Base-by-base conservation (phyloP, 2,888 invertebrate species). In the Drosophila stalkeri region DNA sequence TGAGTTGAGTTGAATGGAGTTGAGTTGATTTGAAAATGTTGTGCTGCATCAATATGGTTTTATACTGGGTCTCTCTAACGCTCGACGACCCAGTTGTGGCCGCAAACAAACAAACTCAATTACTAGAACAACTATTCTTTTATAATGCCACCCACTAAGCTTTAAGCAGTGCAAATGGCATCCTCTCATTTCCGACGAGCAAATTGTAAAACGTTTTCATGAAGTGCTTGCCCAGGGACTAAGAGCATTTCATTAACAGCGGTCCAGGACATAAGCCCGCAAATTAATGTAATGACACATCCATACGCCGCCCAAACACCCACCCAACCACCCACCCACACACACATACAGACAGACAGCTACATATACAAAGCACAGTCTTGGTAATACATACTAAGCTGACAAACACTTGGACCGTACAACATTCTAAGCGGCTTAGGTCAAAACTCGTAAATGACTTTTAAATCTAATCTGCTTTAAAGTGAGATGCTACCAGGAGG, bases 361-460 rank as follows among this genome's bases (percentile, higher is more conserved):
- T 27, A 27, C 23, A 59, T 12, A 35, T 1, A 66, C 31, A 65
- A 37, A 65, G 46, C 37, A 60, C 9, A 51, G 16, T 56, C 46
- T 49, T 31, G 31, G 60, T 47, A 60, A 65, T 51, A 51, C 51
- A 71, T 54, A 61, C 11, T 44, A 12, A 11, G 57, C 14, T 60
- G 65, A 64, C 56, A 68, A 61, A 61, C 67, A 82, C 68, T 67
- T 75, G 63, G 51, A 64, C 47, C 23, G 44, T n/a, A 56, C 33
- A 60, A 61, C 51, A 73, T 74, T 72, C 51, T 89, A 89, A 89
- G 87, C 72, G 63, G 89, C 75, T 85, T 89, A 89, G 85, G 77
- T 84, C 69, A 79, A 80, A 82, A 71, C 82, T 89, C 70, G 77
- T 64, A 87, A 82, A 84, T 87, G 89, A 85, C 80, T 89, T 84